Conservation (phyloP, 1,140 invertebrate species). For the Anastrepha ludens region DNA sequence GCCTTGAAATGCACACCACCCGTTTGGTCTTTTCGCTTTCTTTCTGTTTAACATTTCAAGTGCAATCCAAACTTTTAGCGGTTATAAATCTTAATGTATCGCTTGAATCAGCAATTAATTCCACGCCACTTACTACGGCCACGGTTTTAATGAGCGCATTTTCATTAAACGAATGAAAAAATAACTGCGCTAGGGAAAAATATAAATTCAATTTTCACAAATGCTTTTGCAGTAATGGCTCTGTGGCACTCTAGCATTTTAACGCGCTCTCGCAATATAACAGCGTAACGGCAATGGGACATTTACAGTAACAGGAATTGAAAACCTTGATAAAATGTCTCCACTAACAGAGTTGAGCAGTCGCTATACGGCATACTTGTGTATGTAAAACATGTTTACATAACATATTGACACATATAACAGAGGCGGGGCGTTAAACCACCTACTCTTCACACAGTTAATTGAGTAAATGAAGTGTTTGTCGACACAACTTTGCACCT, state of each 20-base stretch:
- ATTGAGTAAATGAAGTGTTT: background rate
- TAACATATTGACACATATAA: too few species aligned
- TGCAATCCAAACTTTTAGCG: constrained; percentile 10
- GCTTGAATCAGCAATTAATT: constrained; percentile 37
- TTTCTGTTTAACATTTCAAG: background rate
- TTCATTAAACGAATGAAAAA: background rate
- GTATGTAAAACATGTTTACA: too few species aligned
- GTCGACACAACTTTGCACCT: background rate
- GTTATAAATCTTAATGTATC: constrained; percentile 26
- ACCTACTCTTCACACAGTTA: background rate
- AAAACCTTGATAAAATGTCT: background rate
- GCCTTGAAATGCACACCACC: background rate
- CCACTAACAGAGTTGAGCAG: background rate
- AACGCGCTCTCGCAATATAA: background rate
- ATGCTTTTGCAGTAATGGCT: background rate
- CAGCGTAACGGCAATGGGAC: background rate
- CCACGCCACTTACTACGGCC: constrained; percentile 11
- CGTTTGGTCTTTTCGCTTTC: background rate
- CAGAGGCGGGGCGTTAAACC: background rate
- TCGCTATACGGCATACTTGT: background rate
- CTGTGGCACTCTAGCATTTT: background rate
- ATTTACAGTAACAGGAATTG: background rate
- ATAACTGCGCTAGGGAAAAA: background rate
- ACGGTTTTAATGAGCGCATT: constrained; percentile 13
- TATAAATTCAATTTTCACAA: constrained; percentile 15